Conservation (phyloP, 2,797 vertebrate species). For the Myripristis jacobus region DNA sequence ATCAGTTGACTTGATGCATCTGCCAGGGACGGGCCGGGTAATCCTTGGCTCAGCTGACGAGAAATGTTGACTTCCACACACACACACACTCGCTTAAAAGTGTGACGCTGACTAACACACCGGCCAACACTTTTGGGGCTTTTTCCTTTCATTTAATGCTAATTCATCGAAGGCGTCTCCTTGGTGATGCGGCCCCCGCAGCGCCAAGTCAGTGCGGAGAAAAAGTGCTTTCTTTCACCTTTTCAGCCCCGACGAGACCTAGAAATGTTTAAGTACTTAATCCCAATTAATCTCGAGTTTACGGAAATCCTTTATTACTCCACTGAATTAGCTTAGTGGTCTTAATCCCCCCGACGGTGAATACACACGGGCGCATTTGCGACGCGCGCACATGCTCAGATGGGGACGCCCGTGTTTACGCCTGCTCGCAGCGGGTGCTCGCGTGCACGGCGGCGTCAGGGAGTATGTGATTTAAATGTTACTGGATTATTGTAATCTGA, state of each 20-base stretch:
- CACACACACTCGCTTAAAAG: too few relatives aligned
- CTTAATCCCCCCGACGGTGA: constrained; percentile 68
- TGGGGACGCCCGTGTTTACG: background rate
- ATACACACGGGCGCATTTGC: constrained; percentile 12
- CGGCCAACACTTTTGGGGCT: too few relatives aligned
- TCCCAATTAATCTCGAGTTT: constrained; percentile 78
- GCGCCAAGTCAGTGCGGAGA: constrained; percentile 33
- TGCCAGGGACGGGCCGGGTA: constrained; percentile 45
- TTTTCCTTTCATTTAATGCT: too few relatives aligned
- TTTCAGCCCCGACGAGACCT: constrained; percentile 49
- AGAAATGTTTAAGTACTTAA: constrained; percentile 76
- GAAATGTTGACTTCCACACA: constrained; percentile 21
- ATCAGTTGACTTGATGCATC: constrained; percentile 54
- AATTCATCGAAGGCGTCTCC: constrained; percentile 57
- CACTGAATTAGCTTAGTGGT: constrained; percentile 72
- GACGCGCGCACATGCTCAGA: constrained; percentile 19
- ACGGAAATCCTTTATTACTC: constrained; percentile 72
- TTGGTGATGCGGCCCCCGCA: constrained; percentile 33
- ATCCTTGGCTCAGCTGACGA: constrained; percentile 1
- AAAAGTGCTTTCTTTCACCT: constrained; percentile 52
- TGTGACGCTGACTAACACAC: background rate
- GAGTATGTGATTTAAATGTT: background rate
- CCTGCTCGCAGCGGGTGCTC: constrained; percentile 1
- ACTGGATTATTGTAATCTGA: background rate
- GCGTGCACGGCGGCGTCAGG: background rate